Evolutionary conservation across 2,888 invertebrate genomes (phyloP), one percentile per base, ranked within the genome.

Genomic region (Drosophila eohydei): DNA sequence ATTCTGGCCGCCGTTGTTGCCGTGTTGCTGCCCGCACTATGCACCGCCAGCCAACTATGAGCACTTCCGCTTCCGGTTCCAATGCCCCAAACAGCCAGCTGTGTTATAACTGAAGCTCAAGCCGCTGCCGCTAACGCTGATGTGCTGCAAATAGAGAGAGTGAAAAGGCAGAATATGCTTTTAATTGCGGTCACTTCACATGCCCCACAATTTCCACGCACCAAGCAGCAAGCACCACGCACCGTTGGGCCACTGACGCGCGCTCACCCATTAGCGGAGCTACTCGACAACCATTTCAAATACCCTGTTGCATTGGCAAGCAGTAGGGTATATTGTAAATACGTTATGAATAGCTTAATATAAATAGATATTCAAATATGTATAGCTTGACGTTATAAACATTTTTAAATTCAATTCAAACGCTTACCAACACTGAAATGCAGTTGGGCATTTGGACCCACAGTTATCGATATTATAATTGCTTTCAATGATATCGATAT

Each of bases 1-100:
- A 91, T 90, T 88, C 92, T 90, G 81, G 91, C 90, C 81, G 92
- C 90, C 87, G 91, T 92, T 82, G 91, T 92, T 86, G 91, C 91
- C 87, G 92, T 90, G 57, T 80, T 83, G 72, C 71, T 70, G 73
- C 62, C 64, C 54, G 65, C 62, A 51, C 52, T 60, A 70, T 62
- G 58, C 64, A 55, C 58, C 54, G 65, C 54, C 68, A 73, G 58
- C 71, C 70, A 72, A 74, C 80, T 80, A 79, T 65, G 63, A 63
- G 61, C 66, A 65, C 65, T 66, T 58, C 69, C 64, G 55, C 40
- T 68, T 73, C 61, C 73, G 70, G 32, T 67, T 52, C 55, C 62
- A 62, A 56, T 54, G 55, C 52, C 50, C 44, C 43, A 34, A 54
- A 16, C 46, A 40, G 26, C 34, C 48, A 56, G 38, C 64, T 65